phyloP scores from a whole-genome alignment of 2,797 vertebrate genomes.

The Periophthalmus magnuspinnatus region DNA sequence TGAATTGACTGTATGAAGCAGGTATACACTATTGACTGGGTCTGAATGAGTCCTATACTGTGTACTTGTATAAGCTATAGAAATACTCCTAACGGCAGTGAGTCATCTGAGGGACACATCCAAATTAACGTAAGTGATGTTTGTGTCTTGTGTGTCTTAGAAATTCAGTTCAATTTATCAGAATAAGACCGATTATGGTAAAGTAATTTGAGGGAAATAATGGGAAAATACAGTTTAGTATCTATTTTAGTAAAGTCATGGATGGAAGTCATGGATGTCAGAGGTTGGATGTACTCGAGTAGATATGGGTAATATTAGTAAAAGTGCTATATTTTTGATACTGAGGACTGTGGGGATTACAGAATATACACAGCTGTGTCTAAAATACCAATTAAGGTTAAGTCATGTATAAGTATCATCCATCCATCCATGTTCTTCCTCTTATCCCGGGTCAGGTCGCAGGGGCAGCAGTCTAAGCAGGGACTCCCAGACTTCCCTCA shows the following conservation, averaged over 20 bases:
- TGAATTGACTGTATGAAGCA: slow-evolving; percentile 1
- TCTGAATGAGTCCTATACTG: slow-evolving; percentile 1
- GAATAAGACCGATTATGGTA: background rate
- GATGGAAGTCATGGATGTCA: background rate
- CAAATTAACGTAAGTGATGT: background rate
- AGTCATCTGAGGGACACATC: background rate
- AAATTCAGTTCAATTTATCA: background rate
- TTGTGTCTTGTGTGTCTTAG: background rate
- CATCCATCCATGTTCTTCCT: too few relatives aligned
- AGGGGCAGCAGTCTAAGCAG: too few relatives aligned
- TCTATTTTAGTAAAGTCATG: background rate
- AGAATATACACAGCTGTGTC: too few relatives aligned
- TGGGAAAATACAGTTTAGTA: background rate
- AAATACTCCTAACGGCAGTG: background rate
- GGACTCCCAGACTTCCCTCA: too few relatives aligned
- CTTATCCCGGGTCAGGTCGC: too few relatives aligned
- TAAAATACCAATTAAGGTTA: too few relatives aligned
- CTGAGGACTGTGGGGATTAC: too few relatives aligned
- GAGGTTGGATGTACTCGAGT: too few relatives aligned
- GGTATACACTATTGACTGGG: slow-evolving; percentile 2
- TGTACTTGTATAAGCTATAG: background rate
- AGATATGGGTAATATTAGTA: too few relatives aligned
- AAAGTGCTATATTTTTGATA: too few relatives aligned
- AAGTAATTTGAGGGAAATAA: background rate
- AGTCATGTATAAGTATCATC: too few relatives aligned